These are phyloP conservation scores for Phrynocephalus vlangalii DNA, from an alignment of 2,797 vertebrate genomes.

Conservation along the genomic window DNA sequence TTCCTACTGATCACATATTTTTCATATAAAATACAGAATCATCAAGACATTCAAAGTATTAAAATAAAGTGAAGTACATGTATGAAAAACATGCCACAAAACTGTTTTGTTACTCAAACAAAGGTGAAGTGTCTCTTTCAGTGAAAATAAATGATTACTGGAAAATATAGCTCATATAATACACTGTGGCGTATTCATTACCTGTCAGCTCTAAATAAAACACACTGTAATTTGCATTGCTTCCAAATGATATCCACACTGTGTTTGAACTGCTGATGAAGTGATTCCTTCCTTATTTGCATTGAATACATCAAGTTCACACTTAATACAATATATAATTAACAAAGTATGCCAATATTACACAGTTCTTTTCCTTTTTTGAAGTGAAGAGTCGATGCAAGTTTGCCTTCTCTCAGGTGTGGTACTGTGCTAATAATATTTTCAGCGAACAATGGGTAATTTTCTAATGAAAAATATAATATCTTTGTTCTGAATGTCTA, in stretches of 20 bases:
- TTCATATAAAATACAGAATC: neutral
- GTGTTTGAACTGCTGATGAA: slow-evolving; percentile 56
- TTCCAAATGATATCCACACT: slow-evolving; percentile 19
- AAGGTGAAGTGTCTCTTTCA: accelerated
- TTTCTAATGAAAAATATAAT: neutral
- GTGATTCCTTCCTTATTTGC: slow-evolving; percentile 41
- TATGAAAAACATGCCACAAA: neutral
- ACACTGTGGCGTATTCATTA: neutral
- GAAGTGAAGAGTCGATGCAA: neutral
- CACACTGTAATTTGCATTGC: neutral
- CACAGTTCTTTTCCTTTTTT: neutral
- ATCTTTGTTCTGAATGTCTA: neutral
- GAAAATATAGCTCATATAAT: neutral
- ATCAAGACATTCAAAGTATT: neutral
- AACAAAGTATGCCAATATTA: neutral
- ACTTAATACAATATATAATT: slow-evolving; percentile 34
- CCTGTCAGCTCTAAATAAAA: slow-evolving; percentile 33
- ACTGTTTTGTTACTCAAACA: neutral
- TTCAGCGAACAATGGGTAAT: neutral
- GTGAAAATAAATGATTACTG: neutral
- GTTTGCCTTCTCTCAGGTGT: neutral
- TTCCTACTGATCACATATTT: neutral
- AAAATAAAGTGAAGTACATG: neutral
- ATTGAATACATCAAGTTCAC: slow-evolving; percentile 1
- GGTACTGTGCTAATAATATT: accelerated